Evolutionary conservation across 1,140 invertebrate species (phyloP).

Genomic region (Drosophila melanogaster): DNA sequence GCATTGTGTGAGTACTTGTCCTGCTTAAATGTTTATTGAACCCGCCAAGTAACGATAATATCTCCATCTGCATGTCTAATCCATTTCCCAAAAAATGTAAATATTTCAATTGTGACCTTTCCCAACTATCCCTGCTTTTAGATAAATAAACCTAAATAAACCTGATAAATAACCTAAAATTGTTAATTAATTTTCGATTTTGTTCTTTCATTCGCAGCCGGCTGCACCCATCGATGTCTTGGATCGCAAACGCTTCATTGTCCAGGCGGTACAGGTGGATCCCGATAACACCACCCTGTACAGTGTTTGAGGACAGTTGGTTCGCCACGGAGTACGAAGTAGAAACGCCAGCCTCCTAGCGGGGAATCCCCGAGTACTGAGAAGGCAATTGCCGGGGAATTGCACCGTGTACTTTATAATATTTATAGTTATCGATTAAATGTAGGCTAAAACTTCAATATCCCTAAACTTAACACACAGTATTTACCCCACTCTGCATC

Average conservation of each 20-base stretch:
- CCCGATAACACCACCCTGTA: conserved; percentile 77
- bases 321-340: conserved; percentile 7
- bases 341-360: conserved; percentile 16
- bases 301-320: conserved; percentile 37
- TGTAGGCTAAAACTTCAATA: conserved; percentile 13
- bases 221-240: conserved; percentile 35
- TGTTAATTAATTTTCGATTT: neutral
- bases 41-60: neutral
- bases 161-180: neutral
- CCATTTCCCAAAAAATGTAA: neutral
- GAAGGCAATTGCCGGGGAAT: conserved; percentile 16
- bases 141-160: too few relatives aligned
- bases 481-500: neutral
- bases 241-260: conserved; percentile 78
- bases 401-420: conserved; percentile 40
- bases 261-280: conserved; percentile 76
- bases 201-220: conserved; percentile 23
- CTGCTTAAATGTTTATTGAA: conserved; percentile 19
- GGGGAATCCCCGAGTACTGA: conserved; percentile 36
- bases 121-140: neutral
- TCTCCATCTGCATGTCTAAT: conserved; percentile 47
- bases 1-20: conserved; percentile 77
- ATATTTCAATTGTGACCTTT: too few relatives aligned
- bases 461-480: conserved; percentile 5
- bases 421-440: conserved; percentile 44